Conservation (phyloP, 2,797 vertebrate species). For the Diceros bicornis region DNA sequence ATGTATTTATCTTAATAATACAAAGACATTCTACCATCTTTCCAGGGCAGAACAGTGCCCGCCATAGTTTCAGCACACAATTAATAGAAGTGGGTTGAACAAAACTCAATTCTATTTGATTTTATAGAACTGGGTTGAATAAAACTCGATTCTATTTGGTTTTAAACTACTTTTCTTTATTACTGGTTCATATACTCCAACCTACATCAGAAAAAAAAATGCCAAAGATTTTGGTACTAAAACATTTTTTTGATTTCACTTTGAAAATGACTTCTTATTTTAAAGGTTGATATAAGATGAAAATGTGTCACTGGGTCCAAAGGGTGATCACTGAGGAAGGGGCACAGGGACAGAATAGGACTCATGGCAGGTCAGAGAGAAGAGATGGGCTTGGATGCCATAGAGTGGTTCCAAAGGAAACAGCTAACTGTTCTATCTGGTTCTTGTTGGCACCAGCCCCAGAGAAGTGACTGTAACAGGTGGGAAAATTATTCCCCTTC, state of each 20-base stretch:
- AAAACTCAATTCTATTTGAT: fast-evolving
- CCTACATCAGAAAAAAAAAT: background rate
- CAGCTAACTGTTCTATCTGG: fast-evolving
- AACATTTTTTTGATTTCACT: background rate
- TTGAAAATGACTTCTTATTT: background rate
- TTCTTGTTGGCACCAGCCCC: fast-evolving
- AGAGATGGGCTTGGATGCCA: fast-evolving
- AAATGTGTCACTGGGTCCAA: background rate
- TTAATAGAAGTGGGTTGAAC: fast-evolving
- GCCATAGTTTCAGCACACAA: fast-evolving
- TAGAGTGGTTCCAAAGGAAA: too few species aligned
- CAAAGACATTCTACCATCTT: fast-evolving
- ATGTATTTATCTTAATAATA: fast-evolving
- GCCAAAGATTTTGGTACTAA: background rate
- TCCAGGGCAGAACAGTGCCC: fast-evolving
- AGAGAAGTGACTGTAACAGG: fast-evolving
- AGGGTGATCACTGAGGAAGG: background rate
- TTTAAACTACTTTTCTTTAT: background rate
- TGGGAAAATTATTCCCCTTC: background rate
- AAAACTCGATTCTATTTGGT: fast-evolving
- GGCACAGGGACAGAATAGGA: too few species aligned
- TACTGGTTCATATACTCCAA: background rate
- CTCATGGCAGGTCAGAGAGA: too few species aligned
- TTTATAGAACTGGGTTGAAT: background rate
- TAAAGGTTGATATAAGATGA: fast-evolving